Conservation (phyloP, 2,113 vertebrate species). For the Rafetus swinhoei region DNA sequence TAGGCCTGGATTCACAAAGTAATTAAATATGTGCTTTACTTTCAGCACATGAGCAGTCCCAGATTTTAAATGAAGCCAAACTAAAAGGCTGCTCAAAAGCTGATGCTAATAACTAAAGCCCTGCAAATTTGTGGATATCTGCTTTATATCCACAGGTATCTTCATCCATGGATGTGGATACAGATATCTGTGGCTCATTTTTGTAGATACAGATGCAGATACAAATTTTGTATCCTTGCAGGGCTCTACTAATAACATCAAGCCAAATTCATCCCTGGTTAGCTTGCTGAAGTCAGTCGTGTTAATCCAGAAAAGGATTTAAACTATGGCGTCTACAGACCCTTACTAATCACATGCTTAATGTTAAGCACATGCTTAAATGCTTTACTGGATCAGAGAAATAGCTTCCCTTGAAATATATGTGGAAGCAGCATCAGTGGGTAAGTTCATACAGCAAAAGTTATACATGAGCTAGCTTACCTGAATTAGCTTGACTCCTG, state of each 20-base stretch:
- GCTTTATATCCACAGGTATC: too few relatives aligned
- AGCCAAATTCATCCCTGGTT: neutral
- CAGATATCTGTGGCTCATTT: too few relatives aligned
- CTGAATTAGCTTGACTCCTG: neutral
- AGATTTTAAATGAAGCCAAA: neutral
- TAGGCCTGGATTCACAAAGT: neutral
- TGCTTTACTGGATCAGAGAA: neutral
- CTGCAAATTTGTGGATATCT: too few relatives aligned
- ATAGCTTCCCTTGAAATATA: neutral
- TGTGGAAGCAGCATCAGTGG: neutral
- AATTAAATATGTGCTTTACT: slow-evolving; percentile 14
- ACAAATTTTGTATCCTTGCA: too few relatives aligned
- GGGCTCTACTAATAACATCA: neutral
- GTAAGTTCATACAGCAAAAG: neutral
- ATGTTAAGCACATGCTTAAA: slow-evolving; percentile 23
- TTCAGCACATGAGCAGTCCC: neutral
- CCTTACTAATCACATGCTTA: slow-evolving; percentile 32
- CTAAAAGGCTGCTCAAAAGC: neutral
- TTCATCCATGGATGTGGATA: too few relatives aligned
- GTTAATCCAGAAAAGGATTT: slow-evolving; percentile 30
- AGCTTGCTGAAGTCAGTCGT: slow-evolving; percentile 7
- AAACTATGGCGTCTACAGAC: neutral
- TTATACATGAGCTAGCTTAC: neutral
- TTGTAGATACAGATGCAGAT: too few relatives aligned
- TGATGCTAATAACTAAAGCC: neutral